Base-by-base conservation (phyloP, 2,888 invertebrate genomes). In the Drosophila lutescens region DNA sequence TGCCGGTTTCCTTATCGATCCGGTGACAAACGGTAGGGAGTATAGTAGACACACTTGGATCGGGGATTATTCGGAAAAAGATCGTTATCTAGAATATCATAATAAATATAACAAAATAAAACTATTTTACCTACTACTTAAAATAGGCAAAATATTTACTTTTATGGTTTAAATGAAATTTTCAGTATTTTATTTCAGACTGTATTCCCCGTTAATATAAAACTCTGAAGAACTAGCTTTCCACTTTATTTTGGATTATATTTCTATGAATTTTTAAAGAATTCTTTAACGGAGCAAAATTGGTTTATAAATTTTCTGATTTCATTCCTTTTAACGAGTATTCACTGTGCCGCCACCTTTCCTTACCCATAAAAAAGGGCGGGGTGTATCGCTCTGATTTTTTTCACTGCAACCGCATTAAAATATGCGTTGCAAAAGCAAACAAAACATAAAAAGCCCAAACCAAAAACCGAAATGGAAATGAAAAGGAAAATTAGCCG, bases 401-500 rank as follows among this genome's bases (percentile, higher is more conserved):
- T 41, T 30, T 26, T 26, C 41, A 26, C n/a, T 67, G 69, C 65
- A 65, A 54, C 30, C 65, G 23, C 62, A 65, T 38, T 36, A 12
- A 46, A 69, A 54, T 53, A 54, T 55, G 44, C 44, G 38, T 65
- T 51, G 68, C 65, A 65, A 67, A 68, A 67, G 30, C 63, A 10
- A 61, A 15, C 46, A 17, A 43, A 59, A 44, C 32, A 44, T 38
- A 49, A 44, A 49, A 44, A 36, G 12, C 36, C 10, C 8, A 61
- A 41, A 41, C 61, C 59, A 43, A 50, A 62, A 68, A 43, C 41
- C 43, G 26, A 67, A 49, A 59, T 71, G 49, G 34, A 50, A 68
- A 66, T 34, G 73, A 51, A 68, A 46, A 60, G 61, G 61, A 50
- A 68, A 71, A 43, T 49, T 63, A 34, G 46, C 34, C 47, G 65